Percentiles rank a stretch among this genome's conserved stretches.
phyloP scores from a whole-genome alignment of 2,888 invertebrate species.

The Sturmia bella region DNA sequence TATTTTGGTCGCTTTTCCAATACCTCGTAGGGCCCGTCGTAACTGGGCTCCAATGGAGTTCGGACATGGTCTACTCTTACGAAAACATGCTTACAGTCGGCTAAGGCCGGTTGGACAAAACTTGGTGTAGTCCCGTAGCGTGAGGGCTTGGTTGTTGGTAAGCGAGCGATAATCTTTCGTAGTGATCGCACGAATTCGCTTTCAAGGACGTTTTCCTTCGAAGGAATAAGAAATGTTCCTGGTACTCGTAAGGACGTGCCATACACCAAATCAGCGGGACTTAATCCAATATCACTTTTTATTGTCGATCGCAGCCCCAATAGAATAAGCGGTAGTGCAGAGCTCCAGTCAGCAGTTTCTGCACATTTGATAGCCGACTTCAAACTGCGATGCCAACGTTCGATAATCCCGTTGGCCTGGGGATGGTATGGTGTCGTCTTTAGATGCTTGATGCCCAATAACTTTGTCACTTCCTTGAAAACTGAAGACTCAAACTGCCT shows the following conservation, averaged over 20 bases:
- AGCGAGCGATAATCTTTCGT: neutral
- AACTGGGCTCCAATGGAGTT: no score
- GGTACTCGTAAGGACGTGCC: no score
- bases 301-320: slow-evolving; percentile 13
- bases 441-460: slow-evolving; percentile 23
- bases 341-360: neutral
- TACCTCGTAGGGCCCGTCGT: slow-evolving; percentile 2
- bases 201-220: no score
- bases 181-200: no score
- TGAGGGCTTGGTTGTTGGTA: neutral
- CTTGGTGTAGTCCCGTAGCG: neutral
- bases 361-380: neutral
- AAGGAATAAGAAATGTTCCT: no score
- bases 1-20: neutral
- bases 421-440: slow-evolving; percentile 2
- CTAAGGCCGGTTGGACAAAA: slow-evolving; percentile 6
- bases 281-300: neutral
- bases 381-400: neutral
- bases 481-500: slow-evolving; percentile 6
- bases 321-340: neutral
- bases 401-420: neutral
- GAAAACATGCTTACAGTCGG: slow-evolving; percentile 6
- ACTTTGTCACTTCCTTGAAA: slow-evolving; percentile 7
- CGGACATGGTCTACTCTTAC: no score
- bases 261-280: no score